Evolutionary conservation across 2,113 vertebrate species (phyloP), one percentile per base, ranked within the genome.

Genomic region (Zosterops pallidus): DNA sequence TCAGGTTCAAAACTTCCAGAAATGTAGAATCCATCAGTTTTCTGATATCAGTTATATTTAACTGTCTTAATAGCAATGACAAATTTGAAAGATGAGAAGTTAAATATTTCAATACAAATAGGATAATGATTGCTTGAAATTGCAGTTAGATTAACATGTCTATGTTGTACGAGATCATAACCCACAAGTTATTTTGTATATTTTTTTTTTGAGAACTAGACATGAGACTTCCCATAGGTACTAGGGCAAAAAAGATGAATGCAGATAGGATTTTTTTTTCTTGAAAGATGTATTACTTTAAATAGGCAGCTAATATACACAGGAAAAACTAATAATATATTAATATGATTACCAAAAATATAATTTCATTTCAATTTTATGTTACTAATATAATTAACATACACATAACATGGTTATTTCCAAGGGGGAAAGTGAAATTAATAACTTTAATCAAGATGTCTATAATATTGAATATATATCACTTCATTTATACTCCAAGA

Each of bases 281-380:
- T 49, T 78, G n/a, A 86, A 72, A 83, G 44, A 94, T 89, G 84
- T 91, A 90, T 91, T 95, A 92, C 70, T 94, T 92, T 94, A 95
- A 95, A 97, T 70, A 95, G 71, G 37, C 53, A 84, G 44, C 94
- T 95, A 11, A 41, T 70, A 70, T 85, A 92, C 72, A 93, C 44
- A 90, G 55, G 89, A 89, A 90, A 96, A 77, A 96, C 92, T 81
- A 96, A 83, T 64, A 83, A 35, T 13, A 75, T 86, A 83, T 89
- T 87, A 94, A 92, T 86, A 71, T 92, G 76, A 96, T 67, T 86
- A 91, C 53, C 42, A 86, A 94, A 83, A 93, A 41, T 69, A 65
- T 86, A 95, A 82, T 89, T 95, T 92, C 8, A 64, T 86, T 95
- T 97, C 65, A 91, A 60, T 90, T 81, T 90, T 80, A 86, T 68